Evolutionary conservation across 2,113 vertebrate species (phyloP).

Genomic region (Ardeotis arabs): DNA sequence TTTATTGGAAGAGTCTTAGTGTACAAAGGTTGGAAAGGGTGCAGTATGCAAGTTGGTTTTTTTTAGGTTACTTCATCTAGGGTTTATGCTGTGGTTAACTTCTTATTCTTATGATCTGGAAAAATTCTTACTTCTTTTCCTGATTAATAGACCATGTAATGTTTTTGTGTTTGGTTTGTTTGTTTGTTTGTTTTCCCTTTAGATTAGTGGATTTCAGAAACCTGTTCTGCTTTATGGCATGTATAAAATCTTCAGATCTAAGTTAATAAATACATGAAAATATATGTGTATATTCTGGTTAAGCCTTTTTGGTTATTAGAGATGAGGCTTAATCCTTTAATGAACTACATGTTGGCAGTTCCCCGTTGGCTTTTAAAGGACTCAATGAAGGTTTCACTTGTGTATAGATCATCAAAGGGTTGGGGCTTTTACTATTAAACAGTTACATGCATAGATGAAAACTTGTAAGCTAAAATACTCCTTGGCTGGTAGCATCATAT

Average conservation of each 20-base stretch:
- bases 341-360: background rate
- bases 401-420: background rate
- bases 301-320: conserved; percentile 40
- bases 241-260: background rate
- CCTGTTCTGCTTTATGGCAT: background rate
- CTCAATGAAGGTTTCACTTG: background rate
- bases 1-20: background rate
- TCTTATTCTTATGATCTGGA: background rate
- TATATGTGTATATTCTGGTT: background rate
- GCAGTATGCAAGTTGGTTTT: background rate
- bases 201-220: background rate
- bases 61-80: background rate
- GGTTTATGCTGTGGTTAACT: background rate
- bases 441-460: background rate
- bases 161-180: background rate
- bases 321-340: background rate
- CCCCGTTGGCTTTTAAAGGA: background rate
- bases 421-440: background rate
- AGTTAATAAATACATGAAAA: background rate
- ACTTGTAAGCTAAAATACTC: background rate
- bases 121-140: background rate
- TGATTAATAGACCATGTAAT: background rate
- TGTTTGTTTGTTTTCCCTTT: background rate
- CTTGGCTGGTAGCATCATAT: background rate
- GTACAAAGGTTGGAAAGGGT: background rate